Evolutionary conservation across 1,140 invertebrate species (phyloP).

Genomic region (Sitodiplosis mosellana): DNA sequence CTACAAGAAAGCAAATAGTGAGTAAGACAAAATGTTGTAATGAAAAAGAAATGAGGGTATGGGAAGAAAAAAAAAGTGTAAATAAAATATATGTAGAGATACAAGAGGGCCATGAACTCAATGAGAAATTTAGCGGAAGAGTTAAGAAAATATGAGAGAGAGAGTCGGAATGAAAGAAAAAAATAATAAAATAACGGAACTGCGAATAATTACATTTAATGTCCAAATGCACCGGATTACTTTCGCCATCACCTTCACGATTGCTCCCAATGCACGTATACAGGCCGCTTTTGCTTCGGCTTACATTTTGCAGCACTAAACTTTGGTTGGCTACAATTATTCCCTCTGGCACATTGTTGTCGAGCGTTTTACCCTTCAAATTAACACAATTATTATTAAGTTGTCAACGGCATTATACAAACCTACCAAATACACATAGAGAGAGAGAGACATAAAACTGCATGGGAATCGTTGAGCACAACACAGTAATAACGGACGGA

Average conservation of each 20-base stretch:
- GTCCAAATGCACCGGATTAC: conserved; percentile 59
- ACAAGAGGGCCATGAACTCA: no score
- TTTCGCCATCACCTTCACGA: conserved; percentile 65
- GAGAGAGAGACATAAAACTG: conserved; percentile 1
- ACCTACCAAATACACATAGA: background rate
- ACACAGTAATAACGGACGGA: no score
- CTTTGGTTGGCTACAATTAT: conserved; percentile 76
- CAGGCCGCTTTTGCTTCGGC: conserved; percentile 48
- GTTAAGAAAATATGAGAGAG: no score
- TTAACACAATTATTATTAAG: conserved; percentile 3
- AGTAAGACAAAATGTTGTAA: no score
- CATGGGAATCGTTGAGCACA: conserved; percentile 2
- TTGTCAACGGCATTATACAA: background rate
- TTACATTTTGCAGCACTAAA: conserved; percentile 62
- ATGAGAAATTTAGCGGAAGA: no score
- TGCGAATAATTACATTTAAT: conserved; percentile 53
- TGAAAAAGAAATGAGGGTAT: no score
- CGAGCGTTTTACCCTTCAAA: conserved; percentile 42
- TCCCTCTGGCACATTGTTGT: conserved; percentile 52
- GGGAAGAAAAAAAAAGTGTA: no score
- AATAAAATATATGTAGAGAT: no score
- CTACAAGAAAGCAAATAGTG: no score
- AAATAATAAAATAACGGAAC: no score
- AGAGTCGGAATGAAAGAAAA: no score
- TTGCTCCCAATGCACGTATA: conserved; percentile 76